These are phyloP conservation scores for Poecile atricapillus DNA, from an alignment of 2,113 vertebrate genomes.

Conservation along the genomic window DNA sequence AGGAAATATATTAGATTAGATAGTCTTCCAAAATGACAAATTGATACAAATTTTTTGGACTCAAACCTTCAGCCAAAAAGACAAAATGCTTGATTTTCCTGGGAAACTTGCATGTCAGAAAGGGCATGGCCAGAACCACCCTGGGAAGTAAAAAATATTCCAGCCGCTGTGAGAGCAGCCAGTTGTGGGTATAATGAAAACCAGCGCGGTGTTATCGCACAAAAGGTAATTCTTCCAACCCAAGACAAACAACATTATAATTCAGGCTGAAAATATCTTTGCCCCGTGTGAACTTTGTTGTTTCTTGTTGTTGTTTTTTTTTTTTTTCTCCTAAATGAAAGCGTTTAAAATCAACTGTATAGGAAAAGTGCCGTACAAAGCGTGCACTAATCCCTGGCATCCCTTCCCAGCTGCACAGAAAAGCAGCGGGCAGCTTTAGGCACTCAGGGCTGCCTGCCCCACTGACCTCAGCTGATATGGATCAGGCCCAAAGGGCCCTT, in stretches of 20 bases:
- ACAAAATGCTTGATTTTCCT: neutral
- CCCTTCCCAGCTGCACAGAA: neutral
- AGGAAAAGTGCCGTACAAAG: neutral
- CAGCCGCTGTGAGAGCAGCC: neutral
- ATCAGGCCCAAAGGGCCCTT: slow-evolving; percentile 3
- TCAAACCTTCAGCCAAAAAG: neutral
- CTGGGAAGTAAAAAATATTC: neutral
- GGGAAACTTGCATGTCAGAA: neutral
- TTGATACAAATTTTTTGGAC: neutral
- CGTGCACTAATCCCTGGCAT: neutral
- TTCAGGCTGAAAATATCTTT: slow-evolving; percentile 10
- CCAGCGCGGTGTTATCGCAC: neutral
- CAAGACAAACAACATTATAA: slow-evolving; percentile 19
- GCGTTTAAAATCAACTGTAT: neutral
- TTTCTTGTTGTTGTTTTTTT: neutral
- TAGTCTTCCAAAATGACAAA: neutral
- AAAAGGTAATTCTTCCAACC: slow-evolving; percentile 42
- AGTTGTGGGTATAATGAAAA: neutral
- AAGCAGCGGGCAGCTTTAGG: neutral
- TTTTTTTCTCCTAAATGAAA: neutral
- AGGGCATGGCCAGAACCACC: neutral
- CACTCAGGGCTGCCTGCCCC: neutral
- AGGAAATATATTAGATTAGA: neutral
- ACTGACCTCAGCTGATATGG: neutral
- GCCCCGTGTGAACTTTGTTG: neutral